Evolutionary conservation across 2,888 invertebrate genomes (phyloP), one percentile per base, ranked within the genome.

Genomic region (Osmoderma eremita): DNA sequence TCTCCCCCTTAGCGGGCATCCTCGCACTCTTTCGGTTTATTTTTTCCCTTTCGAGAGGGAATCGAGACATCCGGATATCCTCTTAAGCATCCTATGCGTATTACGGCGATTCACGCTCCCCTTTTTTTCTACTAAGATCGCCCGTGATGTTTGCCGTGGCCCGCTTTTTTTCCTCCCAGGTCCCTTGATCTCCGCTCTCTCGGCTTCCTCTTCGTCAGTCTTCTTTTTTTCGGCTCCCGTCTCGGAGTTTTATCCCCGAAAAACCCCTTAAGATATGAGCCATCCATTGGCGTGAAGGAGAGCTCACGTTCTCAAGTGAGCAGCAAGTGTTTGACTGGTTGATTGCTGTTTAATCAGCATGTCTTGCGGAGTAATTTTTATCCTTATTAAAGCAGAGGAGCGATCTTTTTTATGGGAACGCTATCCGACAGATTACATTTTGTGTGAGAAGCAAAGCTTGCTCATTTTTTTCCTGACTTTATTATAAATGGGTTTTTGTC

Each of bases 1-100:
- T 89, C 89, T 88, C 87, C 88, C 88, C 88, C 84, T 86, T 49
- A 48, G 51, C 62, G n/a, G n/a, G n/a, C n/a, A n/a, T 65, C 61
- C 66, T 62, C 65, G 58, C 61, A 49, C 53, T 78, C 78, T 79
- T 79, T 76, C 63, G 63, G 58, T 61, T 63, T 64, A 41, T 58
- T 56, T 58, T 56, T 67, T 58, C 67, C 58, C 49, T 58, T n/a
- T 41, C 42, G 36, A 75, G 75, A 77, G 75, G 77, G 78, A 79
- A 81, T 80, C 77, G 76, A 78, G 79, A 78, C 77, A 75, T 76
- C 74, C 74, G 74, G 73, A 73, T 75, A 76, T 76, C 76, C 74
- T 73, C 73, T 75, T 76, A 75, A 74, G 72, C 69, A 71, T 73
- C 72, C 74, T 74, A 72, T 74, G 70, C 74, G 73, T 72, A 75